Percentiles rank a stretch among this genome's conserved stretches.
Evolutionary conservation across 2,797 vertebrate genomes (phyloP).

Genomic region (Chaetophractus vellerosus): DNA sequence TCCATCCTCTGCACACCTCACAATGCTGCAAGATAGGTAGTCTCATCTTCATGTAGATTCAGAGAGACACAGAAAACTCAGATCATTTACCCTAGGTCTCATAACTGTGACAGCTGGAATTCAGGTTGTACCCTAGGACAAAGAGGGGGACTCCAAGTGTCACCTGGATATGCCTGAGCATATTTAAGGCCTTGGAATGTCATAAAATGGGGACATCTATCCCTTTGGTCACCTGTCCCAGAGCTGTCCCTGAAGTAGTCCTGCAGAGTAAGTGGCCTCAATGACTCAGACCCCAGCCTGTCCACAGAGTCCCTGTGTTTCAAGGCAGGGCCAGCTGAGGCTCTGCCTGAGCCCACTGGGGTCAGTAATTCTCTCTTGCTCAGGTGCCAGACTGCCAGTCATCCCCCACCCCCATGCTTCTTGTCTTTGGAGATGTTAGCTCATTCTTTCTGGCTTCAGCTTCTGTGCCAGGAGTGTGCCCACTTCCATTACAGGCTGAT

Average conservation of each 20-base stretch:
- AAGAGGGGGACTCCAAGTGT: neutral
- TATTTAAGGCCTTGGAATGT: neutral
- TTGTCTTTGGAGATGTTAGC: neutral
- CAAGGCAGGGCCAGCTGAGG: neutral
- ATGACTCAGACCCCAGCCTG: neutral
- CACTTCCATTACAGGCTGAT: neutral
- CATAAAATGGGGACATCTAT: neutral
- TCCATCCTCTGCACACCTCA: neutral
- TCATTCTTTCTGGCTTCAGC: slow-evolving; percentile 29
- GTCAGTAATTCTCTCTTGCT: neutral
- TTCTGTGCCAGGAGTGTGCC: neutral
- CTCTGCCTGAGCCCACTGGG: neutral
- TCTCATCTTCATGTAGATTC: neutral
- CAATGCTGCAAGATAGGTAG: neutral
- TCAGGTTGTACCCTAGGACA: neutral
- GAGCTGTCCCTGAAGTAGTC: slow-evolving; percentile 1
- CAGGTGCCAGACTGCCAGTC: neutral
- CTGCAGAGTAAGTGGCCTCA: neutral
- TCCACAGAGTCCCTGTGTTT: neutral
- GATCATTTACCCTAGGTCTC: neutral
- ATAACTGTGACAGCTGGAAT: slow-evolving; percentile 1
- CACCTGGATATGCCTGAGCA: neutral
- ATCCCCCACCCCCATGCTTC: neutral
- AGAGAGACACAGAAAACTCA: neutral
- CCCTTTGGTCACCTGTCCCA: neutral